These are phyloP conservation scores for Poecile atricapillus DNA, from an alignment of 2,113 vertebrate species.

Conservation along the genomic window DNA sequence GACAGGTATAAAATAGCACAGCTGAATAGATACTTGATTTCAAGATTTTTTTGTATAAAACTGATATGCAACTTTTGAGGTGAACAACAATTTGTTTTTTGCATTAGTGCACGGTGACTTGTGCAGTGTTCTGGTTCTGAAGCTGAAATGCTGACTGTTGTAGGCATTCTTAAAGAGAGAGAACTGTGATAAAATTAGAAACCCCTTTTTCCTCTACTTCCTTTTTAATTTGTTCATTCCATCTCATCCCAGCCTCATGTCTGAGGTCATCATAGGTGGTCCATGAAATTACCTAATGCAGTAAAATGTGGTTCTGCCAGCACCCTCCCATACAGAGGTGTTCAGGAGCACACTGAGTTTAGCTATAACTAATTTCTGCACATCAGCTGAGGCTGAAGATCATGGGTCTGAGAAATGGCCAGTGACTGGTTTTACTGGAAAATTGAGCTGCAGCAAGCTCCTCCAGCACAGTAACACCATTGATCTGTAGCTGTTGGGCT, in stretches of 20 bases:
- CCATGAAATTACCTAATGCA: neutral
- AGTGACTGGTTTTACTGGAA: neutral
- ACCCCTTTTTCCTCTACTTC: fast-evolving
- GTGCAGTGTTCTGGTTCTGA: neutral
- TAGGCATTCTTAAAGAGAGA: neutral
- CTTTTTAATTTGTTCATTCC: neutral
- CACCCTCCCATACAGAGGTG: fast-evolving
- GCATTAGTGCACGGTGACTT: neutral
- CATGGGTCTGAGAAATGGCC: neutral
- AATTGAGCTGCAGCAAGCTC: neutral
- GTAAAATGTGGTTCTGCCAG: neutral
- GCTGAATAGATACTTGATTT: neutral
- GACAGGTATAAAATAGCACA: neutral
- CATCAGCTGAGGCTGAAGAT: neutral
- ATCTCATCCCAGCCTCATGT: neutral
- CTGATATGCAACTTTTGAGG: neutral
- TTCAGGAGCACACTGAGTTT: neutral
- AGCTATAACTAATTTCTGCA: neutral
- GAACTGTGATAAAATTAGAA: neutral
- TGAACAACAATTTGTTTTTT: neutral
- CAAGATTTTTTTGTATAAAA: neutral
- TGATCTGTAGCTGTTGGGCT: neutral
- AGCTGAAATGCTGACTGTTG: neutral
- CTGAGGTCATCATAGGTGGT: neutral
- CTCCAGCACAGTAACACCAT: neutral